Evolutionary conservation across 2,888 invertebrate genomes (phyloP).

Genomic region (Stenotaenia linearis): DNA sequence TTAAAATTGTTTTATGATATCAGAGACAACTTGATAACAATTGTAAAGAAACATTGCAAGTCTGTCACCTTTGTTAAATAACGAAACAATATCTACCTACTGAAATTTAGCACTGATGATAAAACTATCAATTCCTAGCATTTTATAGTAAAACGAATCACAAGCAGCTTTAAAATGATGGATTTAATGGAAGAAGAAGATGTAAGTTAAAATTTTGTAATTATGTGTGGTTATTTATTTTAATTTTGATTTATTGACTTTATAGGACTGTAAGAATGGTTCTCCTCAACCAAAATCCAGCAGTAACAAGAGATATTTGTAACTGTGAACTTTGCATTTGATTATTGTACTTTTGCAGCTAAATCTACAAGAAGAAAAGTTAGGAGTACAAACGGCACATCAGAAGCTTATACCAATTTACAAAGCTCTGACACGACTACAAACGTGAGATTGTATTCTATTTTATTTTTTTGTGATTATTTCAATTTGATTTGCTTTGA

Average conservation of each 20-base stretch:
- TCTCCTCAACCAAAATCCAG: background rate
- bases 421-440: background rate
- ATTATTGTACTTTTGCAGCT: background rate
- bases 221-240: background rate
- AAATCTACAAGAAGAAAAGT: background rate
- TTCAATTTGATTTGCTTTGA: background rate
- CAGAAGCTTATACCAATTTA: no score
- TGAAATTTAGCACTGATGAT: background rate
- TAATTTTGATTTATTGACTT: background rate
- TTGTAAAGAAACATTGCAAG: background rate
- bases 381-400: background rate
- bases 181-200: background rate
- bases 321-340: background rate
- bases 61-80: background rate
- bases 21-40: background rate
- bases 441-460: background rate
- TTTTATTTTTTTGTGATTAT: background rate
- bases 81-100: background rate
- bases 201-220: background rate
- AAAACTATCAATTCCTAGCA: background rate
- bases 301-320: background rate
- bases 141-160: background rate
- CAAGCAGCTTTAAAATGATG: background rate
- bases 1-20: background rate
- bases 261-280: background rate